Conservation (phyloP, 2,797 vertebrate species). For the Microchirus variegatus region DNA sequence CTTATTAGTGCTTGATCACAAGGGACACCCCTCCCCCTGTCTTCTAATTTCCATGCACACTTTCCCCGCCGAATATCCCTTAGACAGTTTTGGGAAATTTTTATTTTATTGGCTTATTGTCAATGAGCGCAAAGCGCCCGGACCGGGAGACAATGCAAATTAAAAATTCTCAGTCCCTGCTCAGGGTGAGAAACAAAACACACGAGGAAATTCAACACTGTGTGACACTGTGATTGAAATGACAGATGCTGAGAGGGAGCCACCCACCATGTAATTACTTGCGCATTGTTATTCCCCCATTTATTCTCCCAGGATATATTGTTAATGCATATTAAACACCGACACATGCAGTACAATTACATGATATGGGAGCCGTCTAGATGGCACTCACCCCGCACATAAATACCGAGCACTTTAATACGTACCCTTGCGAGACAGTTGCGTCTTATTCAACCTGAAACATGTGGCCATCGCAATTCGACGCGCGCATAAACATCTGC, state of each 20-base stretch:
- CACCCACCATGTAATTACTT: constrained; percentile 78
- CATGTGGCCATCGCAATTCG: not conserved
- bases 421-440: not conserved
- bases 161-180: constrained; percentile 53
- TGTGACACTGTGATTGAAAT: constrained; percentile 53
- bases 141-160: constrained; percentile 61
- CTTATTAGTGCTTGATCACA: constrained; percentile 57
- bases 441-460: constrained; percentile 19
- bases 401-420: constrained; percentile 19
- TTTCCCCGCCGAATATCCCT: constrained; percentile 35
- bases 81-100: constrained; percentile 38
- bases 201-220: constrained; percentile 62
- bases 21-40: constrained; percentile 25
- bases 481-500: constrained; percentile 4
- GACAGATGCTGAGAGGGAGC: constrained; percentile 69
- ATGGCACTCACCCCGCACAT: constrained; percentile 21
- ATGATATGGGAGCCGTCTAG: constrained; percentile 13
- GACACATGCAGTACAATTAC: constrained; percentile 55
- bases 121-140: constrained; percentile 32
- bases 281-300: constrained; percentile 71
- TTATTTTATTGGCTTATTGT: constrained; percentile 58
- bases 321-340: constrained; percentile 74
- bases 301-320: constrained; percentile 69
- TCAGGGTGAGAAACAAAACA: constrained; percentile 60
- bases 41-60: constrained; percentile 46